Conservation (phyloP, 2,113 vertebrate species). For the Pelecanus crispus region DNA sequence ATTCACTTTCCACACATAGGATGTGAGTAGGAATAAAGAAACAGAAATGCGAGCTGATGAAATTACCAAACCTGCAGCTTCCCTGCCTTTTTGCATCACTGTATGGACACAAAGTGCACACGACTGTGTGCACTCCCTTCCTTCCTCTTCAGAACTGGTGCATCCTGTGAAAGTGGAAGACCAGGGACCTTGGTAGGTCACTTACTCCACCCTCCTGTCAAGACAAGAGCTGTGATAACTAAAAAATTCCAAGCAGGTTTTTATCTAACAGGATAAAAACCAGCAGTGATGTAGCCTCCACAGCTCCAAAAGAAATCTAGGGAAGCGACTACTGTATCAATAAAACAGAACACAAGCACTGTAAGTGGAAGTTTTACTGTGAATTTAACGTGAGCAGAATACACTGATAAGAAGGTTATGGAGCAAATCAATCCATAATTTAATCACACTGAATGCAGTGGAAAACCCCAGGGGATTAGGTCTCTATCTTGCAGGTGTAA, state of each 20-base stretch:
- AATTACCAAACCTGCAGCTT: background rate
- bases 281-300: background rate
- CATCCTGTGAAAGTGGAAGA: background rate
- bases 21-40: background rate
- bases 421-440: background rate
- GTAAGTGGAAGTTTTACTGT: background rate
- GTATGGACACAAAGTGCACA: rapidly evolving
- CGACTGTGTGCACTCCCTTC: background rate
- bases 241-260: background rate
- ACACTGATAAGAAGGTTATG: background rate
- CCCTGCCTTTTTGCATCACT: background rate
- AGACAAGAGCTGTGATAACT: background rate
- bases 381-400: background rate
- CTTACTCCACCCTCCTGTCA: background rate
- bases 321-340: background rate
- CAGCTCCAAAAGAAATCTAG: background rate
- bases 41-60: background rate
- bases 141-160: background rate
- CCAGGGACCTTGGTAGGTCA: background rate
- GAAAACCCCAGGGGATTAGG: background rate
- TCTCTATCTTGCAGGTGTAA: background rate
- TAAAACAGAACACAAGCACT: background rate
- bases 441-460: background rate
- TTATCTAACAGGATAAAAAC: background rate
- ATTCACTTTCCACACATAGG: background rate